Evolutionary conservation across 2,797 vertebrate genomes (phyloP).

Genomic region (Eulemur rubriventer): DNA sequence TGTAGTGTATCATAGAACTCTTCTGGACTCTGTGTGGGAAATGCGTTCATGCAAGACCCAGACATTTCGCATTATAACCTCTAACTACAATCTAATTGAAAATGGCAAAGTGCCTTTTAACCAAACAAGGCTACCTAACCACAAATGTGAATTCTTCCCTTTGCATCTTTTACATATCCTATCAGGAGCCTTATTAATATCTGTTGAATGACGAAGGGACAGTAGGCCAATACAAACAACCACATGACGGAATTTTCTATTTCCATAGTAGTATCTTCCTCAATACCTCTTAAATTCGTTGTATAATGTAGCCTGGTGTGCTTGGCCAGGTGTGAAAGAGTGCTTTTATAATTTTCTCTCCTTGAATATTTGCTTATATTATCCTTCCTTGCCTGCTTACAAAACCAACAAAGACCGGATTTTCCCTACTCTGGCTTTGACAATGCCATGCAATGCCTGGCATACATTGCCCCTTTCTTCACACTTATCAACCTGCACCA

Average conservation of each 20-base stretch:
- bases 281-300: not conserved
- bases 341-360: slow-evolving; percentile 24
- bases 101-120: not conserved
- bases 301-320: not conserved
- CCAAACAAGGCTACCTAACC: not conserved
- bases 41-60: not conserved
- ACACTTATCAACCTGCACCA: not conserved
- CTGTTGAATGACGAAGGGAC: not conserved
- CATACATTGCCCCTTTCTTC: not conserved
- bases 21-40: not conserved
- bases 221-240: not conserved
- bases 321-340: not conserved
- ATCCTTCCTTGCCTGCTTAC: not conserved
- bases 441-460: not conserved
- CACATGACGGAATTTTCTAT: not conserved
- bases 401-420: not conserved
- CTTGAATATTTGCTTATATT: slow-evolving; percentile 18
- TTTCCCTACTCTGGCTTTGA: not conserved
- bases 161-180: not conserved
- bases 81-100: not conserved
- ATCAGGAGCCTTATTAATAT: not conserved
- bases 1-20: not conserved
- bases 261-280: not conserved
- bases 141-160: not conserved
- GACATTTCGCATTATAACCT: not conserved